Conservation (phyloP, 1,140 invertebrate species). For the Caenorhabditis briggsae region DNA sequence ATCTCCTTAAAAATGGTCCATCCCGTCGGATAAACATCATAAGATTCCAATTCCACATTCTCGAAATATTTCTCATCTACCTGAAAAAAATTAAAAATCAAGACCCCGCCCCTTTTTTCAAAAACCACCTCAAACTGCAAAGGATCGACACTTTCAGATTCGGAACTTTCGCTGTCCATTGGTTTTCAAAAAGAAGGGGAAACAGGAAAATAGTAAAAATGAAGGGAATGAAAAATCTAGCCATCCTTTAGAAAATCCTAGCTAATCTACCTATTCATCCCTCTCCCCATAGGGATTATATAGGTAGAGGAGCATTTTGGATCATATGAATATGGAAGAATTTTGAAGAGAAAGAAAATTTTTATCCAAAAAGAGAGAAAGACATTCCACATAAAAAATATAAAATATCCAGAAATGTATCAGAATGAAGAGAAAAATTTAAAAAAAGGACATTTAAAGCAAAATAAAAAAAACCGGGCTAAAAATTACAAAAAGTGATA, state of each 20-base stretch:
- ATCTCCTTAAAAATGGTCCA: conserved; percentile 37
- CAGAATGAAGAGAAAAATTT: neutral
- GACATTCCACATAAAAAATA: neutral
- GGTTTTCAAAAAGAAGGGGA: too few species aligned
- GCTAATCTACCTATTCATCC: too few species aligned
- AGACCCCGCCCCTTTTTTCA: neutral
- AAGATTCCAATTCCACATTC: neutral
- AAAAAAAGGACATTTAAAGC: neutral
- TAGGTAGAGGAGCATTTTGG: too few species aligned
- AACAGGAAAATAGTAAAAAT: too few species aligned
- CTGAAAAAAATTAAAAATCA: neutral
- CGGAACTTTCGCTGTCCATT: too few species aligned
- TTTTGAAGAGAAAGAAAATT: too few species aligned
- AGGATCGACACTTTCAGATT: neutral
- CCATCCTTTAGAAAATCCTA: too few species aligned
- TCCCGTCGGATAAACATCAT: conserved; percentile 26
- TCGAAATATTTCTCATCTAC: conserved; percentile 23
- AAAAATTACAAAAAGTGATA: neutral
- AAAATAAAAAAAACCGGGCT: neutral
- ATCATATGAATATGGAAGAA: too few species aligned
- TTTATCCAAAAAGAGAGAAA: neutral
- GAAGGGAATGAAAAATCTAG: too few species aligned
- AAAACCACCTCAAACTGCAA: neutral
- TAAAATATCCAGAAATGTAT: conserved; percentile 1
- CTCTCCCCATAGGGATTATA: too few species aligned